Conservation (phyloP, 2,113 vertebrate species). For the Coryphaenoides rupestris region DNA sequence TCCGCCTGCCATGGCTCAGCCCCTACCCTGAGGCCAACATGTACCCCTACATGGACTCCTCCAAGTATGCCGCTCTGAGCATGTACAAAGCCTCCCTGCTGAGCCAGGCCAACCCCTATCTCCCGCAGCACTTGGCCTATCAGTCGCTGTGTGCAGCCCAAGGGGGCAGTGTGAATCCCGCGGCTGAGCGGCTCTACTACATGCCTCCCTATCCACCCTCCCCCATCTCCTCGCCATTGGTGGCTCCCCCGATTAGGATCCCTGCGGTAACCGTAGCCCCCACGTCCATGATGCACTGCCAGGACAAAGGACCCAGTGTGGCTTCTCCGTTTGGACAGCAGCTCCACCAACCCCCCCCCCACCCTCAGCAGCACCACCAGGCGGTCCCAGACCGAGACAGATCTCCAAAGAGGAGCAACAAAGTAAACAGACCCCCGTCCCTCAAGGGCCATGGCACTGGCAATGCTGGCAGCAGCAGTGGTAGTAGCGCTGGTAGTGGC, state of each 20-base stretch:
- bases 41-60: constrained; percentile 91
- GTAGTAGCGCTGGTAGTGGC: constrained; percentile 40
- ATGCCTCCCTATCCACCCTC: constrained; percentile 86
- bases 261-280: constrained; percentile 83
- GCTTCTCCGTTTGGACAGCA: constrained; percentile 69
- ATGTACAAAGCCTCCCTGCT: constrained; percentile 95
- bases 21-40: constrained; percentile 89
- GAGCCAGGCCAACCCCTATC: constrained; percentile 87
- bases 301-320: constrained; percentile 84
- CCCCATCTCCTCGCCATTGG: constrained; percentile 85
- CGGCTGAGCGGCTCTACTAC: constrained; percentile 89
- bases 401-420: constrained; percentile 67
- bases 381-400: constrained; percentile 75
- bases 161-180: constrained; percentile 62
- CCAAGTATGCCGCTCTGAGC: constrained; percentile 89
- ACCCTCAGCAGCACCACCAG: constrained; percentile 75
- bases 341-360: constrained; percentile 64
- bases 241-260: constrained; percentile 85
- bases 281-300: constrained; percentile 85
- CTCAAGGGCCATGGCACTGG: constrained; percentile 51
- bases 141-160: constrained; percentile 78
- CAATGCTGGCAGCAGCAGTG: constrained; percentile 48
- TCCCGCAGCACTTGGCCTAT: constrained; percentile 89
- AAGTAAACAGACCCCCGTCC: constrained; percentile 60
- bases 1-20: constrained; percentile 90